Evolutionary conservation across 2,888 invertebrate genomes (phyloP).

Genomic region (Phymatocera aterrima): DNA sequence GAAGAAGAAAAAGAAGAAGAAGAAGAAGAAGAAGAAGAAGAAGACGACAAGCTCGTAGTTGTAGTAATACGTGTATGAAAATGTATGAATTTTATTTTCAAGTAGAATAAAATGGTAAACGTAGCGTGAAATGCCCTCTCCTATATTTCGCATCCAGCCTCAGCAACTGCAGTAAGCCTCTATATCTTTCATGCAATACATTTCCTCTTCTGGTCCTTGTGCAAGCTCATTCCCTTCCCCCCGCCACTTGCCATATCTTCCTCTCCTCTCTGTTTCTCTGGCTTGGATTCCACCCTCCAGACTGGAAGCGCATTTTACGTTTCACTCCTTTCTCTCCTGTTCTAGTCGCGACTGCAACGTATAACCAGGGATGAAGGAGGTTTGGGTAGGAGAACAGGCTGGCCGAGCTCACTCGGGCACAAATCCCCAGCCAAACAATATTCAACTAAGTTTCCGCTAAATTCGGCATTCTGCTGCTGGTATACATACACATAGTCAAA

Average conservation of each 20-base stretch:
- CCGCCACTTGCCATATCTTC: slow-evolving; percentile 9
- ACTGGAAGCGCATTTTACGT: slow-evolving; percentile 37
- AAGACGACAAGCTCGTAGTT: neutral
- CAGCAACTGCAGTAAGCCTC: slow-evolving; percentile 20
- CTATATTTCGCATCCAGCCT: slow-evolving; percentile 52
- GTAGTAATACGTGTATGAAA: slow-evolving; percentile 31
- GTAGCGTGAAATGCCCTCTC: slow-evolving; percentile 67
- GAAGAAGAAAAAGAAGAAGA: neutral
- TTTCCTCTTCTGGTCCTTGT: slow-evolving; percentile 17
- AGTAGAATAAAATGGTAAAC: slow-evolving; percentile 70
- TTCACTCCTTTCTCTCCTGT: slow-evolving; percentile 16
- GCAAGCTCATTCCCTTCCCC: neutral
- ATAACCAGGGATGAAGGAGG: slow-evolving; percentile 16
- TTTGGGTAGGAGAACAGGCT: slow-evolving; percentile 54
- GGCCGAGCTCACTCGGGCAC: slow-evolving; percentile 62
- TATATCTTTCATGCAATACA: slow-evolving; percentile 41
- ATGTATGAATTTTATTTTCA: slow-evolving; percentile 55
- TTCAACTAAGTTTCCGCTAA: slow-evolving; percentile 69
- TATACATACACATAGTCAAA: slow-evolving; percentile 61
- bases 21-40: neutral
- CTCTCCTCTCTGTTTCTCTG: neutral
- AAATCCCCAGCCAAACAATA: slow-evolving; percentile 67
- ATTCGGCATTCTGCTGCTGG: slow-evolving; percentile 60
- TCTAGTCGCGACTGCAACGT: neutral
- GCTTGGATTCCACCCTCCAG: neutral